These are phyloP conservation scores for Idris sp. DNA, from an alignment of 1,140 invertebrate genomes.

Conservation along the genomic window DNA sequence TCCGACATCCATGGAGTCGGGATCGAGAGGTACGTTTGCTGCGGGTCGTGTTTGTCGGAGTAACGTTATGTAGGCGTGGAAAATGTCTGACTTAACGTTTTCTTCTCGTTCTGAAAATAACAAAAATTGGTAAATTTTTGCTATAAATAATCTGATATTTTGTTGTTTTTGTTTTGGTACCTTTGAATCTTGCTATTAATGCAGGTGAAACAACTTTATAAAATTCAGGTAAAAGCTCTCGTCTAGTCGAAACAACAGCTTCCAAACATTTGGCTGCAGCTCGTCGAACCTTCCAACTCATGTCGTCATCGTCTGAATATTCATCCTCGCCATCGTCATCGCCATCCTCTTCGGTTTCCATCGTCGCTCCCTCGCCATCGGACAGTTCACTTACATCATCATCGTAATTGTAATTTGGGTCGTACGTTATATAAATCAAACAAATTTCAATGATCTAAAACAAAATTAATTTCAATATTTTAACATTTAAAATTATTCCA, in stretches of 20 bases:
- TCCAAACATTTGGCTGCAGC: conserved; percentile 98
- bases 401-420: conserved; percentile 99
- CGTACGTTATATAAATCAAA: conserved; percentile 95
- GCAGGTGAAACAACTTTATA: conserved; percentile 93
- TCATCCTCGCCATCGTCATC: conserved; percentile 93
- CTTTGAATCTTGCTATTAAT: conserved; percentile 95
- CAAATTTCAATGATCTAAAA: conserved; percentile 92
- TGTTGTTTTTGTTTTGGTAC: conserved; percentile 19
- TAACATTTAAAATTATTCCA: no score
- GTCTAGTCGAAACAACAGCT: conserved; percentile 93
- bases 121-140: conserved; percentile 4
- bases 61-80: conserved; percentile 96
- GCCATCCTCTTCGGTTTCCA: conserved; percentile 83
- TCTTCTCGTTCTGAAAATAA: conserved; percentile 92
- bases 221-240: conserved; percentile 93
- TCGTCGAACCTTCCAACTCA: conserved; percentile 98
- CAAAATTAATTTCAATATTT: no score
- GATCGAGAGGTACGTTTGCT: conserved; percentile 82
- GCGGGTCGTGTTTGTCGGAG: conserved; percentile 91
- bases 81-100: conserved; percentile 98
- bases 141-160: no score
- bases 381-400: conserved; percentile 84
- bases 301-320: conserved; percentile 99
- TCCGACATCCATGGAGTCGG: conserved; percentile 88
- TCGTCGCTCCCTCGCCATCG: conserved; percentile 82